Evolutionary conservation across 2,113 vertebrate genomes (phyloP).

Genomic region (Crotophaga sulcirostris): DNA sequence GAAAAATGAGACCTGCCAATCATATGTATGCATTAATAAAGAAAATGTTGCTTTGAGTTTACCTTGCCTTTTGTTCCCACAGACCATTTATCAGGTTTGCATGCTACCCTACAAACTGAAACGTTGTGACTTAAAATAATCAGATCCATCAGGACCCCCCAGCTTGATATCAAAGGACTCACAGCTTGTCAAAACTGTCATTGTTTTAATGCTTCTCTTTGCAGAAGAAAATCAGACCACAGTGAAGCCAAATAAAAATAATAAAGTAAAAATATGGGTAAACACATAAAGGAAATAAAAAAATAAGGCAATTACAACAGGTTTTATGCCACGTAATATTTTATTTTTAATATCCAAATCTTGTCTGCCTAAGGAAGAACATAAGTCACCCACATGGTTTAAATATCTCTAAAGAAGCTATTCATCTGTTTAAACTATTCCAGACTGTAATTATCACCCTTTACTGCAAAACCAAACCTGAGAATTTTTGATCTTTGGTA

Average conservation of each 20-base stretch:
- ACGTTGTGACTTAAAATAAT: neutral
- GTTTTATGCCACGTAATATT: neutral
- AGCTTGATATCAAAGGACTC: neutral
- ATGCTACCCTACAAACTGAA: neutral
- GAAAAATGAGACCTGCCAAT: neutral
- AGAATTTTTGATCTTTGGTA: neutral
- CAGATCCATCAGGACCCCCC: neutral
- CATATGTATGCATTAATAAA: neutral
- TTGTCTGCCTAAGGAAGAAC: neutral
- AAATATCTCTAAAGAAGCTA: constrained; percentile 19
- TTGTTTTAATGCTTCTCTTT: neutral
- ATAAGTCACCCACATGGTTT: neutral
- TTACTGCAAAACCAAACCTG: neutral
- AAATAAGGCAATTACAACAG: neutral
- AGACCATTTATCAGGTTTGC: neutral
- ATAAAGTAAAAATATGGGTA: neutral
- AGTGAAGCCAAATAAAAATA: neutral
- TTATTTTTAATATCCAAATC: constrained; percentile 1
- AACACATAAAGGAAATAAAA: neutral
- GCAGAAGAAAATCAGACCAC: neutral
- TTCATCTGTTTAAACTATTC: constrained; percentile 10
- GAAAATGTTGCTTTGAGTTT: neutral
- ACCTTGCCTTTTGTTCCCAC: neutral
- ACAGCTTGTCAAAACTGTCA: neutral
- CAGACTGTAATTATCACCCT: constrained; percentile 20